These are phyloP conservation scores for Cyphomyrmex costatus DNA, from an alignment of 1,140 invertebrate genomes.

Conservation along the genomic window DNA sequence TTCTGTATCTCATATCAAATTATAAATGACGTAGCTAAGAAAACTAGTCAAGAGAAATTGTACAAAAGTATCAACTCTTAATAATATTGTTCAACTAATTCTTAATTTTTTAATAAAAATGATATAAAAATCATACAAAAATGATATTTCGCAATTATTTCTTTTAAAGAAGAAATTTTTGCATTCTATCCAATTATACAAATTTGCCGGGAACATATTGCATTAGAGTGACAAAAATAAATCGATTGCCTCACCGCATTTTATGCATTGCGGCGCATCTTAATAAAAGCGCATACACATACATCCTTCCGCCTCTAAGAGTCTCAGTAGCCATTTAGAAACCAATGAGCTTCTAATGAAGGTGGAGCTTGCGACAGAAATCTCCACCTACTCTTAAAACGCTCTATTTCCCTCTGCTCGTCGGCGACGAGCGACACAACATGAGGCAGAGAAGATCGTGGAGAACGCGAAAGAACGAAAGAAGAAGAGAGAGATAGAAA, in stretches of 20 bases:
- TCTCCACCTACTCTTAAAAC: constrained; percentile 86
- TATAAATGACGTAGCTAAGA: neutral
- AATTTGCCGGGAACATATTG: constrained; percentile 2
- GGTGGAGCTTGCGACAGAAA: constrained; percentile 84
- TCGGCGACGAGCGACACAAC: constrained; percentile 59
- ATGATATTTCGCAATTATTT: neutral
- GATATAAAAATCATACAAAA: no score
- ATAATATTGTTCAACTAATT: no score
- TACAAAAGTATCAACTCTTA: neutral
- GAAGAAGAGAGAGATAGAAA: constrained; percentile 57
- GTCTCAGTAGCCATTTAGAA: constrained; percentile 61
- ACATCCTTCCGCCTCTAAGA: neutral
- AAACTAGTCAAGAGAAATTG: neutral
- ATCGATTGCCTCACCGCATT: constrained; percentile 35
- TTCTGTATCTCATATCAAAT: neutral
- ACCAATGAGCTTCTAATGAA: constrained; percentile 85
- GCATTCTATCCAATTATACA: neutral
- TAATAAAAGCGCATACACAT: constrained; percentile 21
- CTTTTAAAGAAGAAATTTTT: neutral
- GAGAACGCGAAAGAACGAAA: constrained; percentile 66
- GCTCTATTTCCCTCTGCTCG: constrained; percentile 82
- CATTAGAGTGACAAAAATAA: constrained; percentile 31
- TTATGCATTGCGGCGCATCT: constrained; percentile 8
- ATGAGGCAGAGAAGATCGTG: constrained; percentile 41
- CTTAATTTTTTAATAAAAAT: no score